These are phyloP conservation scores for Platalea minor DNA, from an alignment of 2,797 vertebrate genomes.

Conservation along the genomic window DNA sequence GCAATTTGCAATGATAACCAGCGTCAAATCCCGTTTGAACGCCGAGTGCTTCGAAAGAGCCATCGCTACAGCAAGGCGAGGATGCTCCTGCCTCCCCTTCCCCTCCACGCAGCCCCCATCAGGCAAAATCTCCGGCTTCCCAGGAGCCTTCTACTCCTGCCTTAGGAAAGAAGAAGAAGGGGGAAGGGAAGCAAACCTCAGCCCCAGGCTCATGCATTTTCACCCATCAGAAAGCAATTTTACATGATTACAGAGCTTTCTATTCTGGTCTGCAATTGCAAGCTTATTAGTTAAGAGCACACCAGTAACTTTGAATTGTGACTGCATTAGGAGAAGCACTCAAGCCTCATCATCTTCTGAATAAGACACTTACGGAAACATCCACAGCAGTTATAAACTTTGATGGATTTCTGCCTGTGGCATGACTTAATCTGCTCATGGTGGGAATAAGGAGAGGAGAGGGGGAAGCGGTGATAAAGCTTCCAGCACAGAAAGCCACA, in stretches of 20 bases:
- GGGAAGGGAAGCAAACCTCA: not conserved
- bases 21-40: not conserved
- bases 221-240: constrained; percentile 12
- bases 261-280: not conserved
- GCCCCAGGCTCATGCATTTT: not conserved
- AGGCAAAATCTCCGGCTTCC: not conserved
- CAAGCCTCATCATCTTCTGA: not conserved
- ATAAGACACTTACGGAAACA: constrained; percentile 16
- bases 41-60: not conserved
- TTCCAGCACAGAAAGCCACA: not conserved
- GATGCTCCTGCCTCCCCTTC: not conserved
- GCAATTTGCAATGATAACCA: not conserved
- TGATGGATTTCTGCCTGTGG: not conserved
- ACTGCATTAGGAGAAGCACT: constrained; percentile 31
- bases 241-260: not conserved
- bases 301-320: not conserved
- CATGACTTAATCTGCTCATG: not conserved
- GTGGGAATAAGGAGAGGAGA: not conserved
- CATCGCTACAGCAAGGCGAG: accelerated
- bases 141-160: not conserved
- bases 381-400: not conserved
- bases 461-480: not conserved
- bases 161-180: not conserved
- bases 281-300: constrained; percentile 29
- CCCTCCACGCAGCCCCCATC: not conserved